Evolutionary conservation across 1,140 invertebrate species (phyloP), one percentile per base, ranked within the genome.

Genomic region (Caerostris extrusa): DNA sequence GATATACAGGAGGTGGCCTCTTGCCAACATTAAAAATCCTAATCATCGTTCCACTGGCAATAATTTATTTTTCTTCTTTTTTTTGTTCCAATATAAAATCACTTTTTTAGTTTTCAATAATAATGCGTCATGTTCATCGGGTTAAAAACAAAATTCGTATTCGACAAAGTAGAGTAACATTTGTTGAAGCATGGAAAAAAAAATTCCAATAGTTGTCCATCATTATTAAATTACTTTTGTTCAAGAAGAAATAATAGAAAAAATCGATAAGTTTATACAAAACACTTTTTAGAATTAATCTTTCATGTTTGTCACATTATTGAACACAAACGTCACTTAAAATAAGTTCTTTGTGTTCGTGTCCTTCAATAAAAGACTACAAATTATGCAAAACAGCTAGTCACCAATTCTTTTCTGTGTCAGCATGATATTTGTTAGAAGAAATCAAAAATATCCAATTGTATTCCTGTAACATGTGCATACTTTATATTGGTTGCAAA

Each of bases 1-100:
- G 58, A 64, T 57, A 88, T 88, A 50, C 86, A 19, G 90, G 56
- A 60, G 90, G 90, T 60, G 55, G 69, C 53, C 53, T 91, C 53
- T 91, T 91, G 50, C 71, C 69, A 12, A 91, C 34, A 82, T 71
- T 91, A 82, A 91, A 82, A 82, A 91, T 91, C 17, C 90, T 69
- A 19, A 91, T 91, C 90, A 91, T 91, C 3, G 69, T 60, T 50
- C 57, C 55, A 71, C 71, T 71, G 34, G 10, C 5, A 56, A 64
- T 53, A 17, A 14, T 10, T 4, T 55, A 6, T 55, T 88, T 55
- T 10, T 55, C n/a, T 64, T 19, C 12, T 81, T n/a, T 12, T 81
- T 81, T 81, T 81, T n/a, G n/a, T n/a, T n/a, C n/a, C 17, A 19
- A 50, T 81, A 10, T 6, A 19, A 81, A 3, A 19, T n/a, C 34